phyloP scores from a whole-genome alignment of 1,140 invertebrate genomes.

The Steinernema khuongi region DNA sequence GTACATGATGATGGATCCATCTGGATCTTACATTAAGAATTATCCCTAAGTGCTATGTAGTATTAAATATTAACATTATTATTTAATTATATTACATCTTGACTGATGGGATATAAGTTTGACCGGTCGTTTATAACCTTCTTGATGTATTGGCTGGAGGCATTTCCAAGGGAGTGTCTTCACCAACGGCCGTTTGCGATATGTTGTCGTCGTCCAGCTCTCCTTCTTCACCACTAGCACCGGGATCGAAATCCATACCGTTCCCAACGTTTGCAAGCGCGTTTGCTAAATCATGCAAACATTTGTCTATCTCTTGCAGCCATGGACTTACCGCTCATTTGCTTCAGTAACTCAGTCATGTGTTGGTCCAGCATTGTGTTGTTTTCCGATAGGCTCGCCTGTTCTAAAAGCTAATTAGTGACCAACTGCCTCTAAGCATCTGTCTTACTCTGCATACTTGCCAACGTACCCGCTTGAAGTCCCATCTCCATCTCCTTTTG shows the following conservation, averaged over 20 bases:
- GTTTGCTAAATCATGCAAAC: neutral
- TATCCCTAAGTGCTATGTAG: conserved; percentile 12
- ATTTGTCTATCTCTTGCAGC: neutral
- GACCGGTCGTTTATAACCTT: too few relatives aligned
- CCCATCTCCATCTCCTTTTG: conserved; percentile 38
- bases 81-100: too few relatives aligned
- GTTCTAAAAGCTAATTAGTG: neutral
- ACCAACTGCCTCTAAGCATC: neutral
- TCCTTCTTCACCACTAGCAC: too few relatives aligned
- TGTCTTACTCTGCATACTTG: neutral
- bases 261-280: neutral
- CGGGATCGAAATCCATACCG: neutral
- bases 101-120: too few relatives aligned
- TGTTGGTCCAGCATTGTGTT: neutral
- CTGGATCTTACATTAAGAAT: neutral
- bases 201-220: neutral
- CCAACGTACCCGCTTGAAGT: conserved; percentile 28
- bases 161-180: too few relatives aligned
- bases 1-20: conserved; percentile 4
- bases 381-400: neutral
- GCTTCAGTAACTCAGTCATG: neutral
- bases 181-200: too few relatives aligned
- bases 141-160: too few relatives aligned
- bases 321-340: conserved; percentile 6
- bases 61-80: too few relatives aligned